Evolutionary conservation across 2,888 invertebrate species (phyloP).

Genomic region (Rhingia campestris): DNA sequence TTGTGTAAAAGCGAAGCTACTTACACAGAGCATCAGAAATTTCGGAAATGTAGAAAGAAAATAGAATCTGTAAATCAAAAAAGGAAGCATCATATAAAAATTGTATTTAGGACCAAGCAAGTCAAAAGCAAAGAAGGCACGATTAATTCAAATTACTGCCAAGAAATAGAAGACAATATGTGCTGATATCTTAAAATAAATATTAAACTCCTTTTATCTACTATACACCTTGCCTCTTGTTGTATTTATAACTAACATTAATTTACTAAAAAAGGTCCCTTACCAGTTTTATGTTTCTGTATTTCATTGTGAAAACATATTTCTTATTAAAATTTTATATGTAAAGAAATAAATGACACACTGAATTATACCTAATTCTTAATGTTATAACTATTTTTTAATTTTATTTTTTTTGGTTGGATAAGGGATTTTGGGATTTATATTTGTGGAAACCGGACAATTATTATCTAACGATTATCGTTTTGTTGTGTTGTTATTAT

Average conservation of each 20-base stretch:
- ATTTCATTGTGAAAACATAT: constrained; percentile 65
- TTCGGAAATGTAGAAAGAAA: too few relatives aligned
- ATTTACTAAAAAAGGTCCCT: constrained; percentile 81
- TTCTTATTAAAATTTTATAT: constrained; percentile 50
- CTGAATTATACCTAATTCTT: constrained; percentile 32
- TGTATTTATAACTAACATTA: constrained; percentile 76
- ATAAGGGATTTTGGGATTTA: constrained; percentile 39
- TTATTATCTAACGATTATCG: constrained; percentile 71
- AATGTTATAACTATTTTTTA: constrained; percentile 28
- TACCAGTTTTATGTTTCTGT: constrained; percentile 78
- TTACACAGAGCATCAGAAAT: too few relatives aligned
- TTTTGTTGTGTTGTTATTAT: constrained; percentile 47
- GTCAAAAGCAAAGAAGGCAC: background rate
- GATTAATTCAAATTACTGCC: background rate
- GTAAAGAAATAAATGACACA: constrained; percentile 46
- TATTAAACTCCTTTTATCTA: constrained; percentile 20
- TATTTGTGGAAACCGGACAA: constrained; percentile 62
- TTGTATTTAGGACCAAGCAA: too few relatives aligned
- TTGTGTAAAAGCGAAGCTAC: too few relatives aligned
- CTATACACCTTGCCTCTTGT: constrained; percentile 35
- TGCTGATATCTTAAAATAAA: constrained; percentile 10
- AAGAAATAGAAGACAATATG: constrained; percentile 8
- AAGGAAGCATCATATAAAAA: too few relatives aligned
- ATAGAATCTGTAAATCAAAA: too few relatives aligned
- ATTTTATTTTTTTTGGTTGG: constrained; percentile 47